phyloP scores from a whole-genome alignment of 1,140 invertebrate genomes.

The Drosophila tropicalis region DNA sequence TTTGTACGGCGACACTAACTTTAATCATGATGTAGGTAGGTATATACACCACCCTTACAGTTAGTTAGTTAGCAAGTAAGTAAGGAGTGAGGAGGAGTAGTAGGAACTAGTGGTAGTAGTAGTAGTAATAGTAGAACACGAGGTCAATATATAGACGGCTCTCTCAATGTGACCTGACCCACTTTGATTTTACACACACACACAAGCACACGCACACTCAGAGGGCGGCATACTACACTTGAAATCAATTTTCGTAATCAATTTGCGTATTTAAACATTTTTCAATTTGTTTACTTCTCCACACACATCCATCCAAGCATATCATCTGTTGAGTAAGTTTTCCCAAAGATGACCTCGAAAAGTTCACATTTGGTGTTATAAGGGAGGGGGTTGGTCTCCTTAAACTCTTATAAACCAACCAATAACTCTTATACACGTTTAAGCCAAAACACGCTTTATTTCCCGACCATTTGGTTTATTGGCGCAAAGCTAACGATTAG shows the following conservation, averaged over 20 bases:
- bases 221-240: slow-evolving; percentile 32
- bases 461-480: slow-evolving; percentile 48
- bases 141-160: not conserved
- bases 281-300: slow-evolving; percentile 43
- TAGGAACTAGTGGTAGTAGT: not conserved
- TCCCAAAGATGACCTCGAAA: slow-evolving; percentile 41
- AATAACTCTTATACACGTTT: slow-evolving; percentile 46
- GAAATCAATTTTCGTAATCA: slow-evolving; percentile 73
- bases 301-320: slow-evolving; percentile 13
- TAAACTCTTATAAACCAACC: slow-evolving; percentile 32
- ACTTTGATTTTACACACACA: slow-evolving; percentile 45
- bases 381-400: slow-evolving; percentile 28
- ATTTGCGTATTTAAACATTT: slow-evolving; percentile 68
- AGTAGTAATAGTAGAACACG: no score
- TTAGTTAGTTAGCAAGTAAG: slow-evolving; percentile 3
- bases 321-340: slow-evolving; percentile 21
- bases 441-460: slow-evolving; percentile 33
- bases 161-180: slow-evolving; percentile 47
- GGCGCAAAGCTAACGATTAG: not conserved
- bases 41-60: slow-evolving; percentile 4
- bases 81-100: not conserved
- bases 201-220: not conserved
- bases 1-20: slow-evolving; percentile 79
- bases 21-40: slow-evolving; percentile 60
- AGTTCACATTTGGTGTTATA: slow-evolving; percentile 19